Conservation (phyloP, 1,140 invertebrate species). For the Brachionus manjavacas region DNA sequence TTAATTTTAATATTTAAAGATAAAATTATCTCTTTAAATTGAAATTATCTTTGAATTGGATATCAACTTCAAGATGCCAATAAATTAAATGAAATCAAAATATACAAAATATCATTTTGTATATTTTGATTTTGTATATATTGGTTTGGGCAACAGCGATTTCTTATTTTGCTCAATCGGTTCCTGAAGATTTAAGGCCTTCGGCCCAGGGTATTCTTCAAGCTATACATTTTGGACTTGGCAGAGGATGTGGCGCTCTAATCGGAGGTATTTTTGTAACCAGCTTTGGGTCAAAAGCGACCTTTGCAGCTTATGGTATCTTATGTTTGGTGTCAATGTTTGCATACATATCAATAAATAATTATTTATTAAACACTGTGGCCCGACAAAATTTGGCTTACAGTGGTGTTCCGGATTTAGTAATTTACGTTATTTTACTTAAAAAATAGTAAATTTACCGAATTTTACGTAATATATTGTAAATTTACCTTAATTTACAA, state of each 20-base stretch:
- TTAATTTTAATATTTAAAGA: too few species aligned
- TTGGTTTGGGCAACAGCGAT: constrained; percentile 96
- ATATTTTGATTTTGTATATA: too few species aligned
- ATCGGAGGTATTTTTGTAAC: constrained; percentile 70
- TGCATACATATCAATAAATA: constrained; percentile 9
- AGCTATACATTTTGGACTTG: constrained; percentile 89
- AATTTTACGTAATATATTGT: too few species aligned
- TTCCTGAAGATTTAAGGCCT: constrained; percentile 75
- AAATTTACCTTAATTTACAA: too few species aligned
- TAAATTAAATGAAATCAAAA: too few species aligned
- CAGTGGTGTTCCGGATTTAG: too few species aligned
- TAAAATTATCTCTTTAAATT: too few species aligned
- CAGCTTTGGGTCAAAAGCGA: constrained; percentile 69
- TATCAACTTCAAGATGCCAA: too few species aligned
- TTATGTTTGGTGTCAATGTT: constrained; percentile 72
- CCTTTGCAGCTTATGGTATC: constrained; percentile 83
- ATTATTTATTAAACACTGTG: constrained; percentile 12
- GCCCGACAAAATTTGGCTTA: background rate
- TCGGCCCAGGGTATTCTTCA: constrained; percentile 91
- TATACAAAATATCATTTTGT: too few species aligned
- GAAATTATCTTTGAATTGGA: too few species aligned
- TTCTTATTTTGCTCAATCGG: constrained; percentile 91
- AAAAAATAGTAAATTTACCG: too few species aligned
- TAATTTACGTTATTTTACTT: too few species aligned
- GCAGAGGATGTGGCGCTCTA: constrained; percentile 88